phyloP scores from a whole-genome alignment of 1,140 invertebrate genomes.

The Chrysoperla carnea region DNA sequence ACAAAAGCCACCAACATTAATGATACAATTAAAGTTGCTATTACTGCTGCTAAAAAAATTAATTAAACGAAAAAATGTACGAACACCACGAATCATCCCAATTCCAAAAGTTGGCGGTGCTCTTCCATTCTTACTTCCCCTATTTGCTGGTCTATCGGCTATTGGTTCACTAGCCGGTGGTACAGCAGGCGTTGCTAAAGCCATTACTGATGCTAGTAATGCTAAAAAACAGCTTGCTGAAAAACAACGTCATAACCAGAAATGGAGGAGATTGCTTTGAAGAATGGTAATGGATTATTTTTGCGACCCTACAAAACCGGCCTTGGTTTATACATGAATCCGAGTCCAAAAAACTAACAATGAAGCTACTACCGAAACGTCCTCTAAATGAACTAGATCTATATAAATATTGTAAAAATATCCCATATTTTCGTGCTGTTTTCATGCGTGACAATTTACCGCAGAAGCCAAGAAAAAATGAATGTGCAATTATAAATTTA shows the following conservation, averaged over 20 bases:
- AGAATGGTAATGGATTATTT: constrained; percentile 12
- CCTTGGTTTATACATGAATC: neutral
- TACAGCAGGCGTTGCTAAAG: constrained; percentile 15
- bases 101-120: constrained; percentile 19
- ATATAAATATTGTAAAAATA: constrained; percentile 8
- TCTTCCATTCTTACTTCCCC: constrained; percentile 16
- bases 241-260: constrained; percentile 15
- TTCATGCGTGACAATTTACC: constrained; percentile 16
- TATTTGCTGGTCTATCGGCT: constrained; percentile 20
- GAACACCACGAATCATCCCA: constrained; percentile 14
- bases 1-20: constrained; percentile 3
- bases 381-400: constrained; percentile 13
- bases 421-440: constrained; percentile 18
- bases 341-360: constrained; percentile 10
- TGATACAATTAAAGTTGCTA: constrained; percentile 4
- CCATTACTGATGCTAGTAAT: constrained; percentile 14
- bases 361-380: constrained; percentile 7
- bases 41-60: constrained; percentile 4
- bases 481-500: constrained; percentile 16
- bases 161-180: constrained; percentile 16
- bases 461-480: constrained; percentile 5
- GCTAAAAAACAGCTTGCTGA: constrained; percentile 15
- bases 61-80: constrained; percentile 7
- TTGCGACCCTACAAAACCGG: constrained; percentile 2
- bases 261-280: constrained; percentile 17